phyloP scores from a whole-genome alignment of 2,888 invertebrate species.

The Oxytorus armatus region DNA sequence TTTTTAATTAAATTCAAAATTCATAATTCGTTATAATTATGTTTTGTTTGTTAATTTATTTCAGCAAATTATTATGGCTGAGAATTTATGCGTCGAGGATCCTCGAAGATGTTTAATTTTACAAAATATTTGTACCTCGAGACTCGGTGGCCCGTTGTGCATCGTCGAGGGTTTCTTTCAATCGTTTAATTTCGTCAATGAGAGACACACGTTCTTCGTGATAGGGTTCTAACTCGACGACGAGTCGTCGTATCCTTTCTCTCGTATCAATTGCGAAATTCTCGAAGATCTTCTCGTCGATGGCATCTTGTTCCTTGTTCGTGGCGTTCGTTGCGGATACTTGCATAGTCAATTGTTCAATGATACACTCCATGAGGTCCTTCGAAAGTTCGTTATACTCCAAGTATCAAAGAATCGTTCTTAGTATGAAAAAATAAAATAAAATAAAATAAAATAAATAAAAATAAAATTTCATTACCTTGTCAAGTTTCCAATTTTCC shows the following conservation, averaged over 20 bases:
- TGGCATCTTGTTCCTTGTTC: conserved; percentile 49
- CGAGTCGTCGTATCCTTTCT: conserved; percentile 69
- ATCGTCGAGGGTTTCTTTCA: conserved; percentile 65
- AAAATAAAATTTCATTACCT: conserved; percentile 45
- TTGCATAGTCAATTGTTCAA: conserved; percentile 65
- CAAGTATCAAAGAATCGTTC: conserved; percentile 56
- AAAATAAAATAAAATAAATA: not conserved
- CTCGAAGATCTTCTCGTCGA: conserved; percentile 63
- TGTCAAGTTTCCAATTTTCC: conserved; percentile 40
- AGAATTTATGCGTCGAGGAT: too few species aligned
- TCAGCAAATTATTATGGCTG: too few species aligned
- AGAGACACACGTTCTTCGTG: conserved; percentile 69
- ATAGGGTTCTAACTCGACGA: conserved; percentile 69
- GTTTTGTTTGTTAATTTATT: too few species aligned
- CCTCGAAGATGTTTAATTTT: not conserved
- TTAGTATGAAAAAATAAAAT: conserved; percentile 22
- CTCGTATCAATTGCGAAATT: conserved; percentile 62
- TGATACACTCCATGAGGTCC: conserved; percentile 53
- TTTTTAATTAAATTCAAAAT: too few species aligned
- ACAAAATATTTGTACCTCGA: conserved; percentile 61
- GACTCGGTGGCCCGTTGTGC: conserved; percentile 62
- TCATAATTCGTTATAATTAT: too few species aligned
- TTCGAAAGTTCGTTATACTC: conserved; percentile 62
- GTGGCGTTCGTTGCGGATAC: conserved; percentile 45
- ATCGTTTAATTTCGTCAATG: conserved; percentile 57